Percentiles rank a stretch among this genome's conserved stretches.
These are phyloP conservation scores for Dolichotis patagonum DNA, from an alignment of 2,113 vertebrate species.

Conservation along the genomic window DNA sequence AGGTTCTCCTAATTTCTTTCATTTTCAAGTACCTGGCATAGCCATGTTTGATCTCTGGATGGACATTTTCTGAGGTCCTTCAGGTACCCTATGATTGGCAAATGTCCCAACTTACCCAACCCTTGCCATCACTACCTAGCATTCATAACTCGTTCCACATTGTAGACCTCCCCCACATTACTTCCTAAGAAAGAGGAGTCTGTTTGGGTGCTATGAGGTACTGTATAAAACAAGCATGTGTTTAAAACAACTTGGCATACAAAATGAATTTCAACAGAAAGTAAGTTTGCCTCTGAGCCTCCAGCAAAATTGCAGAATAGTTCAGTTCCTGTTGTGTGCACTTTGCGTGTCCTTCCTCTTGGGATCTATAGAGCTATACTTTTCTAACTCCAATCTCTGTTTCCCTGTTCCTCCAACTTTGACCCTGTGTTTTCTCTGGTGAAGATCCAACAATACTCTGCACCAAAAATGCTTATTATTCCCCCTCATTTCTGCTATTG, in stretches of 20 bases:
- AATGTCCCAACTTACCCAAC: background rate
- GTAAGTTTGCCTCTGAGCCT: background rate
- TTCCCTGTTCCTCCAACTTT: background rate
- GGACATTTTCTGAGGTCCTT: background rate
- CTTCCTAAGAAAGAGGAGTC: background rate
- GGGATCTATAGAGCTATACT: background rate
- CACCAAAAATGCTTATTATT: constrained; percentile 54
- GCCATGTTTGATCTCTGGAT: background rate
- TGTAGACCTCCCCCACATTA: background rate
- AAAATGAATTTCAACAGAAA: background rate
- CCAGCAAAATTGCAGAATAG: background rate
- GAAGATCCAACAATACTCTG: constrained; percentile 14
- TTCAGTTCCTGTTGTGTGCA: background rate
- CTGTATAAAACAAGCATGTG: background rate
- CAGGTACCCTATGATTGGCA: too few relatives aligned
- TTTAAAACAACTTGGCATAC: background rate
- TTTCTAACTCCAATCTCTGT: background rate
- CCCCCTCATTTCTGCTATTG: constrained; percentile 61
- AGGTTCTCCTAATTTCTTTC: background rate
- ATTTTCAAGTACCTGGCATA: background rate
- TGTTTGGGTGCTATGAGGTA: background rate
- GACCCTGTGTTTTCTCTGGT: background rate
- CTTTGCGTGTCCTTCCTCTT: background rate
- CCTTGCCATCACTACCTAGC: background rate
- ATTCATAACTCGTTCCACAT: background rate